Percentiles rank a stretch among this genome's conserved stretches.
These are phyloP conservation scores for Astreopora myriophthalma DNA, from an alignment of 64 coral and sea anemone genomes.

Conservation along the genomic window DNA sequence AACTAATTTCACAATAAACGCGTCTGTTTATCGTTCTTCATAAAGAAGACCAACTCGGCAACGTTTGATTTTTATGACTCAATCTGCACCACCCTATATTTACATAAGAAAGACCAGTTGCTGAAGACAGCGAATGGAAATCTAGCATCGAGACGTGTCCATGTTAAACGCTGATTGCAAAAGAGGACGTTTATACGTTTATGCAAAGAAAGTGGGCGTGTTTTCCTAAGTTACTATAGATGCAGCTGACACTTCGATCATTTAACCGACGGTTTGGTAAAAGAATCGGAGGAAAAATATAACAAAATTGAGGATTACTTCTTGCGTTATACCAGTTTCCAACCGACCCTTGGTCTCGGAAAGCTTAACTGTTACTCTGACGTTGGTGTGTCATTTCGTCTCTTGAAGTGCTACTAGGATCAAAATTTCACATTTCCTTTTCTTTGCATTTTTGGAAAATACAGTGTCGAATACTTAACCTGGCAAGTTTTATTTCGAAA, in stretches of 20 bases:
- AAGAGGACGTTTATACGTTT: not conserved
- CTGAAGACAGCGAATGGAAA: not conserved
- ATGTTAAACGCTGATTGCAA: constrained; percentile 17
- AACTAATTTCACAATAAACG: not conserved
- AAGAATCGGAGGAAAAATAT: not conserved
- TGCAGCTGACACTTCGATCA: not conserved
- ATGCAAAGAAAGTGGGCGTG: not conserved
- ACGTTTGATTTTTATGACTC: not conserved
- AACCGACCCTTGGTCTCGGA: no score
- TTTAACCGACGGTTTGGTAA: not conserved
- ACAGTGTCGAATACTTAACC: no score
- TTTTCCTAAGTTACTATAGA: not conserved
- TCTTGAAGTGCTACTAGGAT: no score
- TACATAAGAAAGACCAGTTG: constrained; percentile 42
- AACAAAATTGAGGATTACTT: not conserved
- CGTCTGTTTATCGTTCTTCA: constrained; percentile 15
- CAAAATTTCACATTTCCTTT: no score
- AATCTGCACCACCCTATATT: constrained; percentile 22
- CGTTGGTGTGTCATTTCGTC: no score
- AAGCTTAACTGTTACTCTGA: no score
- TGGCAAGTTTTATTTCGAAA: no score
- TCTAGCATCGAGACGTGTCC: not conserved
- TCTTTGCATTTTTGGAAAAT: no score
- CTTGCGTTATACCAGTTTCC: no score
- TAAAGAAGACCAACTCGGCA: not conserved